Percentiles rank a stretch among this genome's conserved stretches.
Evolutionary conservation across 2,113 vertebrate genomes (phyloP).

Genomic region (Perccottus glenii): DNA sequence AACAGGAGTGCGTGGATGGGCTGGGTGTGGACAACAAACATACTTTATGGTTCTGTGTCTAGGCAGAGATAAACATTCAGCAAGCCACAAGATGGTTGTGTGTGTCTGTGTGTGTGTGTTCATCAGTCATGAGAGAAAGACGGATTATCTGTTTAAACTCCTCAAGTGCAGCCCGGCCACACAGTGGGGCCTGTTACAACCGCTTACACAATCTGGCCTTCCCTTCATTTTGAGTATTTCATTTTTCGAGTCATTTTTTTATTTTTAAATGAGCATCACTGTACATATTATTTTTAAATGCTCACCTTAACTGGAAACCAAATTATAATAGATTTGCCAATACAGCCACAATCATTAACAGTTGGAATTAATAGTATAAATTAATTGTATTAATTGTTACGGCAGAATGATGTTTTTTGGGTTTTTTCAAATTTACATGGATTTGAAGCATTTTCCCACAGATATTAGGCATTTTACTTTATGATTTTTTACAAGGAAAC

Average conservation of each 20-base stretch:
- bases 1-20: conserved; percentile 37
- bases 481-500: conserved; percentile 48
- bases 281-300: conserved; percentile 57
- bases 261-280: conserved; percentile 6
- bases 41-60: conserved; percentile 68
- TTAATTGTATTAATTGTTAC: too few relatives aligned
- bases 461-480: conserved; percentile 37
- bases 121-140: conserved; percentile 67
- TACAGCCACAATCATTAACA: too few relatives aligned
- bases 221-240: conserved; percentile 35
- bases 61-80: conserved; percentile 67
- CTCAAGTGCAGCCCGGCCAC: conserved; percentile 64
- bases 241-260: too few relatives aligned
- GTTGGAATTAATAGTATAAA: not conserved
- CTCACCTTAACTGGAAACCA: not conserved
- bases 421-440: not conserved
- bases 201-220: conserved; percentile 53
- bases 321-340: too few relatives aligned
- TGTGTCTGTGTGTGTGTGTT: conserved; percentile 32
- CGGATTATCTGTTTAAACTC: conserved; percentile 76
- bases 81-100: conserved; percentile 57
- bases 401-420: not conserved
- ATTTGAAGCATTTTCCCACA: not conserved
- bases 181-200: conserved; percentile 61
- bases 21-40: conserved; percentile 51